Evolutionary conservation across 2,797 vertebrate genomes (phyloP), one percentile per base, ranked within the genome.

Genomic region (Hylomyscus alleni): DNA sequence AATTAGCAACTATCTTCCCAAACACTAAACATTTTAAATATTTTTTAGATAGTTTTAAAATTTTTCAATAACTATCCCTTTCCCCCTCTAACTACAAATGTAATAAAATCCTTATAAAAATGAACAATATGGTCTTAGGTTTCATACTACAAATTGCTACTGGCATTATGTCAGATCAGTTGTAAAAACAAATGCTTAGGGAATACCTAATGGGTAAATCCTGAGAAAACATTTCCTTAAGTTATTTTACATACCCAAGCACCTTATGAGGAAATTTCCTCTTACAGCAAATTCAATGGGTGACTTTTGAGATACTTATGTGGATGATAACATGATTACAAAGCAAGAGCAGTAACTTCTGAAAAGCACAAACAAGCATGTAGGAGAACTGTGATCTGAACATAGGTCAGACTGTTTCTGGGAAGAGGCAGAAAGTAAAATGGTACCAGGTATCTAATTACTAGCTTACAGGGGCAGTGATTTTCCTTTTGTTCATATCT

Each of bases 211-310:
- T 58, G 90, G 72, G 93, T 72, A 96, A 97, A 97, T 95, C 83
- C 54, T 91, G 86, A 95, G 91, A 97, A 89, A 98, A 96, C 96
- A 95, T 95, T 98, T 78, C 93, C 72, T 92, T 89, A 88, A 84
- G 54, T 88, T 92, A 73, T 95, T 98, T 95, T 93, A 37, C 44
- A 67, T 19, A 97, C 40, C n/a, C 24, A 40, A 96, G 11, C 50
- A 96, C 60, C 20, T 96, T 96, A 91, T 80, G 97, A 94, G 3
- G 60, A 98, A 97, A 97, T 88, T 98, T 96, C 82, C 90, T 96
- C 92, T 92, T 97, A 89, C 2, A 96, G 60, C 93, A 95, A 96
- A 96, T 37, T 2, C 20, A 84, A 56, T 14, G 13, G 95, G 95
- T 95, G 87, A 93, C 94, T n/a, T 52, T 60, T 93, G 52, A 96